Evolutionary conservation across 2,888 invertebrate species (phyloP), one percentile per base, ranked within the genome.

Genomic region (Eumerus sabulonum): DNA sequence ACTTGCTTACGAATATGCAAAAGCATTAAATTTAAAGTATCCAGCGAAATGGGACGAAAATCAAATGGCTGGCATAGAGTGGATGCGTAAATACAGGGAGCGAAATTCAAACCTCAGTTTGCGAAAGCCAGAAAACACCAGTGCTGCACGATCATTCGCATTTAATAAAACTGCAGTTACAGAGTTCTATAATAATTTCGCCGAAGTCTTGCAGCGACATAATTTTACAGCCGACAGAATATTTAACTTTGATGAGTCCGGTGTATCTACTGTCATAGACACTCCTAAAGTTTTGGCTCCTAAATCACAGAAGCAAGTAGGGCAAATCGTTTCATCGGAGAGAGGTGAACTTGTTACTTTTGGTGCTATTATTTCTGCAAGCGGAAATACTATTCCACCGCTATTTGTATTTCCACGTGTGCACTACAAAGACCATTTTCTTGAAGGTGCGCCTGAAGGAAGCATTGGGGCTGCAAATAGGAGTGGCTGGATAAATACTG

Each of bases 331-430:
- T 2, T 86, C 86, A 12, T 85, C 84, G 0, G 87, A 88, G 82
- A 82, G 86, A 35, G 87, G 87, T 0, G 85, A 85, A 12, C 86
- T 77, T 5, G 85, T 88, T 1, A 87, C 87, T 36, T 77, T 88
- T 40, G 83, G 85, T 9, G 76, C 82, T 62, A 86, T 87, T 27
- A 85, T 83, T n/a, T n/a, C n/a, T n/a, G n/a, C n/a, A n/a, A n/a
- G n/a, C n/a, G n/a, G n/a, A n/a, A n/a, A n/a, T n/a, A 84, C 84
- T 7, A 84, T 86, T 27, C 85, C 85, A 13, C 86, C 86, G 11
- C 59, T 86, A 54, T 86, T 48, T 13, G 48, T 60, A 17, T 84
- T 83, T 82, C 82, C 84, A n/a, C 63, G 84, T 13, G 79, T 81
- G 14, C 72, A 73, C 53, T 82, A 60, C 57, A 79, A 83, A 38